These are phyloP conservation scores for Hypomesus transpacificus DNA, from an alignment of 2,113 vertebrate genomes.

Conservation along the genomic window DNA sequence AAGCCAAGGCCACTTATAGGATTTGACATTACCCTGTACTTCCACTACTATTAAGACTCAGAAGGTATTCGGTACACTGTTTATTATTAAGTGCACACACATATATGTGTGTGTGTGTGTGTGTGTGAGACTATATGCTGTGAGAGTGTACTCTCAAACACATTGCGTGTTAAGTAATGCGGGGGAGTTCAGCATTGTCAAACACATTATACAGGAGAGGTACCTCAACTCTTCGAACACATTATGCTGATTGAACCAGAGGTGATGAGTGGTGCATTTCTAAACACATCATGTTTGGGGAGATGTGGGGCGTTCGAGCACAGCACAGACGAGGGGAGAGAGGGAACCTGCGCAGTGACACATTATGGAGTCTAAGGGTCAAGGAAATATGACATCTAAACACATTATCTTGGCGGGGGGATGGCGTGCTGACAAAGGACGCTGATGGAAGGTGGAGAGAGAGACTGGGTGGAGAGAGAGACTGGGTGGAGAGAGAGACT, in stretches of 20 bases:
- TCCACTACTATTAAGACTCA: too few species aligned
- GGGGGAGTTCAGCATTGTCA: slow-evolving; percentile 52
- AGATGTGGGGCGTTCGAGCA: slow-evolving; percentile 61
- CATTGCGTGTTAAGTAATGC: slow-evolving; percentile 54
- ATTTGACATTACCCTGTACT: too few species aligned
- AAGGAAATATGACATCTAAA: slow-evolving; percentile 68
- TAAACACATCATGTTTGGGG: slow-evolving; percentile 59
- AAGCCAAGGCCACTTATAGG: too few species aligned
- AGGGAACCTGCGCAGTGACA: slow-evolving; percentile 57
- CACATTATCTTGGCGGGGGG: slow-evolving; percentile 57
- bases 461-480: slow-evolving; percentile 50
- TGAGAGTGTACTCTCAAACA: slow-evolving; percentile 33
- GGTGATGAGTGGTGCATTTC: slow-evolving; percentile 62
- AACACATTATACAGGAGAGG: slow-evolving; percentile 58
- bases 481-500: slow-evolving; percentile 50
- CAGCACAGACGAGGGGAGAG: slow-evolving; percentile 57
- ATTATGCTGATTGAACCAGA: slow-evolving; percentile 52
- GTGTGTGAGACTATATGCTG: background rate
- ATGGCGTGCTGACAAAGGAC: slow-evolving; percentile 62
- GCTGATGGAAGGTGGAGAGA: slow-evolving; percentile 60
- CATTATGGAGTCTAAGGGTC: slow-evolving; percentile 60
- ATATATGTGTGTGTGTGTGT: background rate
- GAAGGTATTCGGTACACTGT: background rate
- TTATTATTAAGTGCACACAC: slow-evolving; percentile 14
- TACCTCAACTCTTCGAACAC: slow-evolving; percentile 31